These are phyloP conservation scores for silkworm (Bombyx mori) DNA, from an alignment of 1,140 invertebrate genomes.

Conservation along the genomic window DNA sequence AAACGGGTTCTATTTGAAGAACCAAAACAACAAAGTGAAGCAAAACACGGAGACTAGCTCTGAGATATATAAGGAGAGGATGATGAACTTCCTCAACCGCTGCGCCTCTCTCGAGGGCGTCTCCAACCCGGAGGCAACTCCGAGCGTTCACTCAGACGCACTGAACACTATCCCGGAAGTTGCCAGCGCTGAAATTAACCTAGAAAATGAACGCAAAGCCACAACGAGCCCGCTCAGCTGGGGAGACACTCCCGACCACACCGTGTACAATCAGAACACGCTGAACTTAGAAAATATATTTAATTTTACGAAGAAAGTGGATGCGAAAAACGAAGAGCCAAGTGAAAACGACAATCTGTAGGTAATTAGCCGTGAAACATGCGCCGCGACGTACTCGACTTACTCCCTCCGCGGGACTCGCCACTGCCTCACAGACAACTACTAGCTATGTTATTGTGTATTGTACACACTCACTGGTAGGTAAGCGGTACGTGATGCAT, in stretches of 20 bases:
- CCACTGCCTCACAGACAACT: too few species aligned
- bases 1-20: conserved; percentile 66
- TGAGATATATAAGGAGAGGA: conserved; percentile 66
- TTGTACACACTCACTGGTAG: too few species aligned
- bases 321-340: conserved; percentile 31
- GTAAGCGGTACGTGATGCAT: too few species aligned
- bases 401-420: too few species aligned
- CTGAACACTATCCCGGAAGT: conserved; percentile 46
- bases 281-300: conserved; percentile 64
- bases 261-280: conserved; percentile 66
- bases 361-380: conserved; percentile 6
- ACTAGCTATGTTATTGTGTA: too few species aligned
- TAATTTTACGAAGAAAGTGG: conserved; percentile 34
- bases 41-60: conserved; percentile 62
- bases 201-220: conserved; percentile 25
- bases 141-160: conserved; percentile 47
- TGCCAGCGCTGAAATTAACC: conserved; percentile 25
- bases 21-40: conserved; percentile 56
- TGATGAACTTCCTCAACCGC: conserved; percentile 66
- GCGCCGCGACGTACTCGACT: background rate
- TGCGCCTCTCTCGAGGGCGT: conserved; percentile 49
- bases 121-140: conserved; percentile 42
- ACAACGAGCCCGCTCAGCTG: conserved; percentile 50
- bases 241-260: conserved; percentile 60
- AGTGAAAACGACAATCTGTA: conserved; percentile 6